phyloP scores from a whole-genome alignment of 2,888 invertebrate species.

The Cyaniris semiargus region DNA sequence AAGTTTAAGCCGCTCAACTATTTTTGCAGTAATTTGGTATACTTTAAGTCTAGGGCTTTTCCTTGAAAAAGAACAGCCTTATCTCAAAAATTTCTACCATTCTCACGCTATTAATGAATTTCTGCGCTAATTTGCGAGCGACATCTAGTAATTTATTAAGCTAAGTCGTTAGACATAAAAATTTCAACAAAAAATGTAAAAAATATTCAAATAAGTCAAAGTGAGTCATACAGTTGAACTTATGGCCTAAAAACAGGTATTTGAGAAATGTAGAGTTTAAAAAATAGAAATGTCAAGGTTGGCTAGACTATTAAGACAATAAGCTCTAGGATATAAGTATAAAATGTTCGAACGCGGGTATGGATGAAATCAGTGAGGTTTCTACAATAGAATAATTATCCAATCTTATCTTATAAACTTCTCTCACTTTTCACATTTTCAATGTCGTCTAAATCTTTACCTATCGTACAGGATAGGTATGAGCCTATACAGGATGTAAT shows the following conservation, averaged over 20 bases:
- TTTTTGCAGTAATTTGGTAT: too few relatives aligned
- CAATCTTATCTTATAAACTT: too few relatives aligned
- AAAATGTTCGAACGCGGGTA: not conserved
- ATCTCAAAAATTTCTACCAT: too few relatives aligned
- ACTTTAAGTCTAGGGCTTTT: too few relatives aligned
- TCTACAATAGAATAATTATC: too few relatives aligned
- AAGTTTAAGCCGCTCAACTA: too few relatives aligned
- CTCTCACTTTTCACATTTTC: too few relatives aligned
- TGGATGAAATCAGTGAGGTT: not conserved
- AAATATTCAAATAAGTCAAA: not conserved
- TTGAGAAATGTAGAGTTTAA: constrained; percentile 17
- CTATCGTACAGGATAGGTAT: too few relatives aligned
- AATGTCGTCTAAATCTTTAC: too few relatives aligned
- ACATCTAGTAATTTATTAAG: not conserved
- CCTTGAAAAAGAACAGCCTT: not conserved
- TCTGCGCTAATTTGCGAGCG: not conserved
- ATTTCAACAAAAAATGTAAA: not conserved
- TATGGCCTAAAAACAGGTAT: constrained; percentile 15
- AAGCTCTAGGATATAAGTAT: not conserved
- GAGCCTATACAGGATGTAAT: too few relatives aligned
- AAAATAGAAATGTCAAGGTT: constrained; percentile 17
- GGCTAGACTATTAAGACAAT: not conserved
- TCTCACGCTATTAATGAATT: not conserved
- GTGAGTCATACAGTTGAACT: constrained; percentile 6
- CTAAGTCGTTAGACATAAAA: not conserved